These are phyloP conservation scores for Oryzias sinensis DNA, from an alignment of 2,797 vertebrate genomes.

Conservation along the genomic window DNA sequence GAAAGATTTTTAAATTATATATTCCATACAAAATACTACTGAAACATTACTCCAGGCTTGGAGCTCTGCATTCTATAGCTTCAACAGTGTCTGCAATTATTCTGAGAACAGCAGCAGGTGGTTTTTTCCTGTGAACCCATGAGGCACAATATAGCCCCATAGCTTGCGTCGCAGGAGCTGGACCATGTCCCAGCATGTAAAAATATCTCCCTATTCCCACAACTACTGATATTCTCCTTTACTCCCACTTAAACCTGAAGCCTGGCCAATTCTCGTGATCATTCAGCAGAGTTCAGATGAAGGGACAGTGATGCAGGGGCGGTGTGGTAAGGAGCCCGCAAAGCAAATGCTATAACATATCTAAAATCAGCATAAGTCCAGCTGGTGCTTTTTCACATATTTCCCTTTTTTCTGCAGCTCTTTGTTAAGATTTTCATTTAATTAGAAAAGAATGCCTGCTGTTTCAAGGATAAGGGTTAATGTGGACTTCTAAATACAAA, in stretches of 20 bases:
- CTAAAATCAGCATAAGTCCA: neutral
- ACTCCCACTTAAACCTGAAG: slow-evolving; percentile 5
- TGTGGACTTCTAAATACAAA: neutral
- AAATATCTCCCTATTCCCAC: slow-evolving; percentile 58
- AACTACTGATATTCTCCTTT: slow-evolving; percentile 14
- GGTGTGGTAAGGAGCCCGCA: neutral
- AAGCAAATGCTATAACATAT: neutral
- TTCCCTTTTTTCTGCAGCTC: neutral
- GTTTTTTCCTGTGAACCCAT: slow-evolving; percentile 49
- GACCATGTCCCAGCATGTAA: slow-evolving; percentile 47
- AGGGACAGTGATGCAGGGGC: slow-evolving; percentile 1
- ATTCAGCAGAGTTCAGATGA: neutral
- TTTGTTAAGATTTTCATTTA: neutral
- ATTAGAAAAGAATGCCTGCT: no score
- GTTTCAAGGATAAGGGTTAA: neutral
- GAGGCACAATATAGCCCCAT: slow-evolving; percentile 53
- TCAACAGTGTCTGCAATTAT: slow-evolving; percentile 54
- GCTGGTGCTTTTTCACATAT: neutral
- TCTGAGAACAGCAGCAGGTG: slow-evolving; percentile 68
- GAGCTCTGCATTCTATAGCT: slow-evolving; percentile 1
- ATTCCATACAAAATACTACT: no score
- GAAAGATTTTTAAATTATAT: no score
- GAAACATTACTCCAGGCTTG: no score
- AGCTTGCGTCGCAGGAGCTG: slow-evolving; percentile 48
- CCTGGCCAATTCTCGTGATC: neutral